Evolutionary conservation across 2,797 vertebrate genomes (phyloP).

Genomic region (Leptoclinus maculatus): DNA sequence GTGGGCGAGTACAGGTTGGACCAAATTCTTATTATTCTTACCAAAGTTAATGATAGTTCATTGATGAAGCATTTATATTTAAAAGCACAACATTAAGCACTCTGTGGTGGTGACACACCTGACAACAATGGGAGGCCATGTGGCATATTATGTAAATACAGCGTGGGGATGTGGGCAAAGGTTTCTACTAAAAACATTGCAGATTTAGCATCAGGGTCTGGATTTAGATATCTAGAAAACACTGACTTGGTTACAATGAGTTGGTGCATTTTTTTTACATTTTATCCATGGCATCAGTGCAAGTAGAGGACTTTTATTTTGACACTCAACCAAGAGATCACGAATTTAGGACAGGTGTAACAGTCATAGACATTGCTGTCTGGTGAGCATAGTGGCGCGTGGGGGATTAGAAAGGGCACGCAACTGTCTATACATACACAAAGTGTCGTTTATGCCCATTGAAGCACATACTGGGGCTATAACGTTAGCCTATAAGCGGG

Average conservation of each 20-base stretch:
- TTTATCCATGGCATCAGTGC: neutral
- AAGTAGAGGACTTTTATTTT: conserved; percentile 45
- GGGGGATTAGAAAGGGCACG: neutral
- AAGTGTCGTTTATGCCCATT: too few relatives aligned
- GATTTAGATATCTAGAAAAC: neutral
- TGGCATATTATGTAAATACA: conserved; percentile 45
- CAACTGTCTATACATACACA: neutral
- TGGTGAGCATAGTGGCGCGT: neutral
- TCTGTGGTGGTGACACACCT: neutral
- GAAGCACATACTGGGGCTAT: too few relatives aligned
- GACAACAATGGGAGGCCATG: neutral
- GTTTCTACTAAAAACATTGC: conserved; percentile 38
- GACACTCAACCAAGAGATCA: conserved; percentile 9
- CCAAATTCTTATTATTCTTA: too few relatives aligned
- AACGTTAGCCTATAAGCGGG: too few relatives aligned
- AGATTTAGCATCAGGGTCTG: neutral
- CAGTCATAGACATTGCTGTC: neutral
- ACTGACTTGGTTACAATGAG: too few relatives aligned
- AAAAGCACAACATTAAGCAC: neutral
- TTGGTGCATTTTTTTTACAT: neutral
- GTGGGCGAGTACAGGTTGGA: neutral
- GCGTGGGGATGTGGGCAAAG: conserved; percentile 13
- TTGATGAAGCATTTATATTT: neutral
- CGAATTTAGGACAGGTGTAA: neutral
- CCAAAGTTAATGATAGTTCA: neutral